phyloP scores from a whole-genome alignment of 1,140 invertebrate genomes.

The Stegodyphus dumicola region DNA sequence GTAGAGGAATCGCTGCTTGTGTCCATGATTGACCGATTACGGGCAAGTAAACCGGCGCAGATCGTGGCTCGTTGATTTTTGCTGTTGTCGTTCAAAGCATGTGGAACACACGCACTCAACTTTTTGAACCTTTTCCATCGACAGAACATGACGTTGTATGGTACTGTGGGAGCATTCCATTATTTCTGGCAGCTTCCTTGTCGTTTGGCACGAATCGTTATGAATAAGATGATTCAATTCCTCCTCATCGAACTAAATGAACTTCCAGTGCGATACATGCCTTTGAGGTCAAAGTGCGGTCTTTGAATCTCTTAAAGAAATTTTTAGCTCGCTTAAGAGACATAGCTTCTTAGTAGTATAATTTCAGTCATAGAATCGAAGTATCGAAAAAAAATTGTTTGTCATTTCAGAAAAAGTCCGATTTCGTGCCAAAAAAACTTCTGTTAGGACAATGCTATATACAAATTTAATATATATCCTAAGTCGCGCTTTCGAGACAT shows the following conservation, averaged over 20 bases:
- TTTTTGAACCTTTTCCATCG: constrained; percentile 24
- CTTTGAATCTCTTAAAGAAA: constrained; percentile 5
- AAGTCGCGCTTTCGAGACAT: too few species aligned
- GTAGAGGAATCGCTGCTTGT: constrained; percentile 20
- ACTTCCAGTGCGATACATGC: background rate
- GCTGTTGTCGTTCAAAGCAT: constrained; percentile 3
- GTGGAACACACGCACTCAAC: constrained; percentile 13
- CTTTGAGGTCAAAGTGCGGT: constrained; percentile 34
- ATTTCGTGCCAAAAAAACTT: too few species aligned
- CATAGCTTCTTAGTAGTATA: background rate
- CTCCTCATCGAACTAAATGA: constrained; percentile 24
- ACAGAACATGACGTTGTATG: constrained; percentile 3
- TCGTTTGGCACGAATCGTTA: constrained; percentile 13
- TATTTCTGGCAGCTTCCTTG: background rate
- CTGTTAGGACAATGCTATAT: too few species aligned
- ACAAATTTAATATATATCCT: too few species aligned
- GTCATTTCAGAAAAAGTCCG: too few species aligned
- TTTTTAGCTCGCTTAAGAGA: background rate
- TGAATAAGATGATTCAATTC: constrained; percentile 19
- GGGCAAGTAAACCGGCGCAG: background rate
- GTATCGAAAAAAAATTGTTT: too few species aligned
- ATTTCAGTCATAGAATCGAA: too few species aligned
- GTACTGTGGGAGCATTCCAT: constrained; percentile 10
- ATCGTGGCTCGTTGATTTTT: constrained; percentile 12
- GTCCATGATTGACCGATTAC: constrained; percentile 4